Evolutionary conservation across 2,797 vertebrate genomes (phyloP), one percentile per base, ranked within the genome.

Genomic region (Scleropages formosus): DNA sequence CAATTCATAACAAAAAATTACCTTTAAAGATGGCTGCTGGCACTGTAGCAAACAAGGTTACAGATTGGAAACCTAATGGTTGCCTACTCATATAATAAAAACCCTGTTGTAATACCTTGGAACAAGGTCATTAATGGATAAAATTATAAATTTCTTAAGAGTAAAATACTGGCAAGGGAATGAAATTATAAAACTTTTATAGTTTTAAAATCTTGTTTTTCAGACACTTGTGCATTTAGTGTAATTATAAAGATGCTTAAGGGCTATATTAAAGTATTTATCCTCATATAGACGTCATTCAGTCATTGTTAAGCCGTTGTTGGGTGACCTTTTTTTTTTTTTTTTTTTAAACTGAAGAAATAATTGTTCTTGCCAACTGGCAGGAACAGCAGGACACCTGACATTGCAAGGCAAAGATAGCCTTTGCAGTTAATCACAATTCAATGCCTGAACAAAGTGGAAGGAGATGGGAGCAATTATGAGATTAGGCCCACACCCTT

Each of bases 401-500:
- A 91, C 91, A 91, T 90, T 86, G 87, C 80, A 84, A 85, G 85
- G 89, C 88, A 90, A 90, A 90, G 89, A 89, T 89, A 86, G 87
- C 88, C 88, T 82, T 39, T 80, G 67, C 87, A 84, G 80, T 83
- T 92, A 91, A 92, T 91, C 86, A 86, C 81, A 87, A 89, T 86
- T 83, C 89, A 88, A 84, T 78, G 86, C 82, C 81, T 85, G 90
- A 92, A 94, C 88, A 93, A 92, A 95, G 92, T 85, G 80, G 88
- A 87, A 90, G 89, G 89, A 88, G 88, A 88, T 91, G 87, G 90
- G 81, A 73, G 88, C 92, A 93, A 94, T 94, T 93, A 95, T 90
- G 90, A 95, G 94, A 95, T 95, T 95, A 94, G 92, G 85, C 88
- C 82, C 84, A 92, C 87, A 87, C 86, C 88, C 87, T 92, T 88